phyloP scores from a whole-genome alignment of 1,140 invertebrate genomes.

The silkworm (Bombyx mori) region ASM3026992v2 NC_085107.1:3350501-3351000 shows the following conservation, averaged over 20 bases:
- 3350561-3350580: constrained; percentile 72
- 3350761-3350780: constrained; percentile 94
- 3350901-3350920: no score
- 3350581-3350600: constrained; percentile 76
- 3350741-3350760: constrained; percentile 88
- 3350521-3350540: no score
- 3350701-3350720: constrained; percentile 65
- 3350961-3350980: no score
- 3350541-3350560: background rate
- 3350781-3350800: constrained; percentile 92
- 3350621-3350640: constrained; percentile 78
- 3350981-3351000: no score
- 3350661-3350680: constrained; percentile 65
- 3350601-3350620: constrained; percentile 79
- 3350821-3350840: constrained; percentile 91
- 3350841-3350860: constrained; percentile 94
- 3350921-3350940: no score
- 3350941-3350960: no score
- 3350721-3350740: constrained; percentile 88
- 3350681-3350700: constrained; percentile 62
- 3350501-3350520: no score
- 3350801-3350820: constrained; percentile 93
- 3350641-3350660: constrained; percentile 68
- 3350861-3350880: constrained; percentile 97
- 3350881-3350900: constrained; percentile 94